These are phyloP conservation scores for Parazoanthus atlanticus DNA, from an alignment of 92 coral and sea anemone genomes.

Conservation along the genomic window DNA sequence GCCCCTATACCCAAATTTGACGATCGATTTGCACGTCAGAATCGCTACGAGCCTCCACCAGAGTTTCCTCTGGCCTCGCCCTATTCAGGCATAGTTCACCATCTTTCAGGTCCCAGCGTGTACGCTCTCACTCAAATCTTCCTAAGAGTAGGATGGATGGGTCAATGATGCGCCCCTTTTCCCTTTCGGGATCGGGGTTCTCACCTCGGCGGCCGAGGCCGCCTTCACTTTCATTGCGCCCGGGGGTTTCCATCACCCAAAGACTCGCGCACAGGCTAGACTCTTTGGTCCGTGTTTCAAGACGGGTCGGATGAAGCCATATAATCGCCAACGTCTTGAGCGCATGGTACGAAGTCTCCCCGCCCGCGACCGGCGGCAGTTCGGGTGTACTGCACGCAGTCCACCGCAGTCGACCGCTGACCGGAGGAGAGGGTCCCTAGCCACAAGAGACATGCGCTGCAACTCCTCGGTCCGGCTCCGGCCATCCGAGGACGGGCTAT, in stretches of 20 bases:
- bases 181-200: no score
- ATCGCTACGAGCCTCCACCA: constrained; percentile 71
- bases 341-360: constrained; percentile 52
- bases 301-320: constrained; percentile 60
- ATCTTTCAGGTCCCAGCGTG: constrained; percentile 64
- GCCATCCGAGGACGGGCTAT: no score
- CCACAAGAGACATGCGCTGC: no score
- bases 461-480: no score
- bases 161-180: constrained; percentile 72
- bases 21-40: constrained; percentile 74
- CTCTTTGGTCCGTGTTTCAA: constrained; percentile 54
- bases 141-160: constrained; percentile 43
- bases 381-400: constrained; percentile 66
- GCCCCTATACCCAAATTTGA: constrained; percentile 66
- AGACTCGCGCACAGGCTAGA: constrained; percentile 77
- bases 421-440: no score
- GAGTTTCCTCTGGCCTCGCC: constrained; percentile 65
- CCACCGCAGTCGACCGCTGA: constrained; percentile 59
- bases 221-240: constrained; percentile 70
- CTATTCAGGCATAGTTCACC: constrained; percentile 63
- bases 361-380: constrained; percentile 58
- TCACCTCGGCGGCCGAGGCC: constrained; percentile 57
- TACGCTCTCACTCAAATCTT: constrained; percentile 59
- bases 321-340: constrained; percentile 61
- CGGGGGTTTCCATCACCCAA: constrained; percentile 58